Conservation (phyloP, 2,888 invertebrate genomes). For the Prosapia bicincta region DNA sequence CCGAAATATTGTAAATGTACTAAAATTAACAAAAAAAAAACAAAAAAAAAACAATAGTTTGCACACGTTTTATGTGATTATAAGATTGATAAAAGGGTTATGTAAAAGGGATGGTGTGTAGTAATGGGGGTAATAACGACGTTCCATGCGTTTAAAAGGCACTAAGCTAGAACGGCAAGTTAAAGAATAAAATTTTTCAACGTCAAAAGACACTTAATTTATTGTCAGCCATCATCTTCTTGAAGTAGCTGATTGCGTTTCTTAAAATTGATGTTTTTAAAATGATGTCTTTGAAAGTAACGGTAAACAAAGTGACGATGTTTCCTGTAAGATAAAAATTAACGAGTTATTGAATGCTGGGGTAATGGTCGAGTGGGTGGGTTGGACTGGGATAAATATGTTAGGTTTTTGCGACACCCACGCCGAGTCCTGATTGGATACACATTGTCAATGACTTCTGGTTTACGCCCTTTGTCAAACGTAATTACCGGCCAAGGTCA, state of each 20-base stretch:
- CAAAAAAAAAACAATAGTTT: too few relatives aligned
- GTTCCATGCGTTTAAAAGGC: too few relatives aligned
- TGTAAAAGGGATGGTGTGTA: too few relatives aligned
- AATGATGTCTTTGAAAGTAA: neutral
- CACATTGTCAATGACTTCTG: constrained; percentile 2
- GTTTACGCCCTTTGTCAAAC: neutral
- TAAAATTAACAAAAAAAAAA: too few relatives aligned
- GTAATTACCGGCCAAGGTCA: neutral
- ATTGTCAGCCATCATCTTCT: neutral
- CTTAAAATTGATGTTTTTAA: neutral
- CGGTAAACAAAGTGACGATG: neutral
- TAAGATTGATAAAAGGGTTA: too few relatives aligned
- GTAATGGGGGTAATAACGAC: too few relatives aligned
- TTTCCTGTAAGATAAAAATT: neutral
- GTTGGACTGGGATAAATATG: neutral
- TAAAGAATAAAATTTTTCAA: neutral
- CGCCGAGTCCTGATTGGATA: neutral
- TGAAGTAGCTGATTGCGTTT: neutral
- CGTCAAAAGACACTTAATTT: neutral
- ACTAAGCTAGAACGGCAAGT: too few relatives aligned
- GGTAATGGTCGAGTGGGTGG: neutral
- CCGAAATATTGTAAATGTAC: too few relatives aligned
- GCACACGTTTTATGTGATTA: too few relatives aligned
- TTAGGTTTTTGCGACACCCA: neutral
- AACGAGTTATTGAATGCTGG: neutral